These are phyloP conservation scores for Calliphora vomitoria DNA, from an alignment of 2,888 invertebrate species.

Conservation along the genomic window DNA sequence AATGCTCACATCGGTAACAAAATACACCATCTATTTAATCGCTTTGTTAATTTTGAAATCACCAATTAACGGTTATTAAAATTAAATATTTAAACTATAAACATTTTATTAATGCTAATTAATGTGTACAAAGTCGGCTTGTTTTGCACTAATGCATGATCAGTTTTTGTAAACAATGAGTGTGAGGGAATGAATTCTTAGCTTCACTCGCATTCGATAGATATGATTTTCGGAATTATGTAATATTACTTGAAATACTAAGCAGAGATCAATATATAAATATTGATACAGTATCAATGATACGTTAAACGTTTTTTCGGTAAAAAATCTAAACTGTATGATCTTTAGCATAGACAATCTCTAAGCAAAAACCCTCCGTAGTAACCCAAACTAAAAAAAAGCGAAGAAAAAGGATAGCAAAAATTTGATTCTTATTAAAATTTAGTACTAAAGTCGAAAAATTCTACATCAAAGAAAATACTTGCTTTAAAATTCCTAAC, in stretches of 20 bases:
- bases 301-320: too few relatives aligned
- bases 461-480: slow-evolving; percentile 48
- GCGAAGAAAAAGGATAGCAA: slow-evolving; percentile 2
- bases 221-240: too few relatives aligned
- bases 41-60: slow-evolving; percentile 61
- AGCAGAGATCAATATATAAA: too few relatives aligned
- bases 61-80: slow-evolving; percentile 69
- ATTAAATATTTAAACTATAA: slow-evolving; percentile 45
- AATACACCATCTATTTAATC: slow-evolving; percentile 40
- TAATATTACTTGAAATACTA: too few relatives aligned
- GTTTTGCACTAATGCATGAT: slow-evolving; percentile 31
- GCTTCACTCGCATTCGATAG: background rate
- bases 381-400: background rate
- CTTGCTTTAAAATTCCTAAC: slow-evolving; percentile 48
- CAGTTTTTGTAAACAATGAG: slow-evolving; percentile 6
- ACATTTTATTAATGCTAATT: slow-evolving; percentile 47
- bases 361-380: too few relatives aligned
- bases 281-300: too few relatives aligned
- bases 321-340: too few relatives aligned
- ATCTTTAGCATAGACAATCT: too few relatives aligned
- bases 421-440: slow-evolving; percentile 33
- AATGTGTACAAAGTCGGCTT: slow-evolving; percentile 27
- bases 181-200: background rate
- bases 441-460: slow-evolving; percentile 38
- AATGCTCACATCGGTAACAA: slow-evolving; percentile 39